These are phyloP conservation scores for Trissonchulus sp. DNA, from an alignment of 2,888 invertebrate species.

Conservation along the genomic window DNA sequence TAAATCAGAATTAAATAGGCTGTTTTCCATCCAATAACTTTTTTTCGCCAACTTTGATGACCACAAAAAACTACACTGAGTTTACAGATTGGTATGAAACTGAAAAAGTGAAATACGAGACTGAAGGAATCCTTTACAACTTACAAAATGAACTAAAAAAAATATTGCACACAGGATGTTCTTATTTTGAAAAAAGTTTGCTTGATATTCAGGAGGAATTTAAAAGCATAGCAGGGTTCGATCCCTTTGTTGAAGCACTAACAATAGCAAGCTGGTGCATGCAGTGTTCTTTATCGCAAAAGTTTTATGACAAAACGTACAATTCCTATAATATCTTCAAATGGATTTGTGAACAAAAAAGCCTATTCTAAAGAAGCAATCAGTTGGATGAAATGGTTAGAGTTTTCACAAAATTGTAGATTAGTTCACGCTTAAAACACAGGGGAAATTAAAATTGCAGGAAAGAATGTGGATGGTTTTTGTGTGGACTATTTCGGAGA, in stretches of 20 bases:
- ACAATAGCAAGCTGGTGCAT: constrained; percentile 1
- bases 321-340: not conserved
- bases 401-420: too few relatives aligned
- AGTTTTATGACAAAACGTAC: not conserved
- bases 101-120: too few relatives aligned
- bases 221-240: not conserved
- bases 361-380: not conserved
- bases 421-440: not conserved
- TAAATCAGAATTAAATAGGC: not conserved
- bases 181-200: not conserved
- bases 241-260: not conserved
- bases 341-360: too few relatives aligned
- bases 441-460: constrained; percentile 6
- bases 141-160: not conserved
- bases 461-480: constrained; percentile 12
- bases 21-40: not conserved
- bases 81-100: not conserved
- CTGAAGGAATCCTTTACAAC: not conserved
- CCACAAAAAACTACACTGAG: not conserved
- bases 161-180: constrained; percentile 6
- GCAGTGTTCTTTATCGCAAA: not conserved
- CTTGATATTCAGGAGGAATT: not conserved
- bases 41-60: not conserved
- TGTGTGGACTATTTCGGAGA: not conserved
- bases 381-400: too few relatives aligned